Evolutionary conservation across 2,888 invertebrate species (phyloP).

Genomic region (Hydriomena furcata): DNA sequence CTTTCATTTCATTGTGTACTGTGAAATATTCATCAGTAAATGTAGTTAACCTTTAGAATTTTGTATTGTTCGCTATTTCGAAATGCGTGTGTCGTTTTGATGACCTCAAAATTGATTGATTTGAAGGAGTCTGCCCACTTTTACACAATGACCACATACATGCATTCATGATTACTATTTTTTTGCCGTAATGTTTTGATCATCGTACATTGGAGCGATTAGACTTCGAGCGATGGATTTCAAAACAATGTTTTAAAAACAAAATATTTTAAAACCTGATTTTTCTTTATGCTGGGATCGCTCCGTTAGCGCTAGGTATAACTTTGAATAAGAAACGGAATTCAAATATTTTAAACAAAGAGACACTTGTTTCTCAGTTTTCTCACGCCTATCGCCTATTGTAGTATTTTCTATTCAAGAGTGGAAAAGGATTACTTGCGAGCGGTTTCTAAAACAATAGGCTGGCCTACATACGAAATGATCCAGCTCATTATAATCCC

Average conservation of each 20-base stretch:
- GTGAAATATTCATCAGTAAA: constrained; percentile 2
- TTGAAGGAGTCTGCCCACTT: no score
- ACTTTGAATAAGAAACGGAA: not conserved
- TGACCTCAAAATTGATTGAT: constrained; percentile 10
- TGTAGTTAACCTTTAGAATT: constrained; percentile 15
- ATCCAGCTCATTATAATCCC: constrained; percentile 4
- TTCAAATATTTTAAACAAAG: constrained; percentile 7
- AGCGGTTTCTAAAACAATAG: constrained; percentile 20
- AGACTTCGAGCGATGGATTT: no score
- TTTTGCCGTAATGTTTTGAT: no score
- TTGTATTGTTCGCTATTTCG: constrained; percentile 12
- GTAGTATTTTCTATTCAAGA: constrained; percentile 10
- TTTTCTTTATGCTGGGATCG: no score
- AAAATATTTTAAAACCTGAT: no score
- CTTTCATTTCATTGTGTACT: constrained; percentile 5
- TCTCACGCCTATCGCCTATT: constrained; percentile 16
- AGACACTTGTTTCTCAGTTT: no score
- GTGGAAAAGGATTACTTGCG: constrained; percentile 12
- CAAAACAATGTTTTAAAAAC: no score
- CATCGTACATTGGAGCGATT: no score
- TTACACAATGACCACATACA: no score
- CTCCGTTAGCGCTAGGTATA: no score
- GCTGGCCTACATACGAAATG: not conserved
- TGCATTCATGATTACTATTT: no score
- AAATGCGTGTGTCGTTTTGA: constrained; percentile 6